Evolutionary conservation across 2,113 vertebrate species (phyloP).

Genomic region (Seriola aureovittata): DNA sequence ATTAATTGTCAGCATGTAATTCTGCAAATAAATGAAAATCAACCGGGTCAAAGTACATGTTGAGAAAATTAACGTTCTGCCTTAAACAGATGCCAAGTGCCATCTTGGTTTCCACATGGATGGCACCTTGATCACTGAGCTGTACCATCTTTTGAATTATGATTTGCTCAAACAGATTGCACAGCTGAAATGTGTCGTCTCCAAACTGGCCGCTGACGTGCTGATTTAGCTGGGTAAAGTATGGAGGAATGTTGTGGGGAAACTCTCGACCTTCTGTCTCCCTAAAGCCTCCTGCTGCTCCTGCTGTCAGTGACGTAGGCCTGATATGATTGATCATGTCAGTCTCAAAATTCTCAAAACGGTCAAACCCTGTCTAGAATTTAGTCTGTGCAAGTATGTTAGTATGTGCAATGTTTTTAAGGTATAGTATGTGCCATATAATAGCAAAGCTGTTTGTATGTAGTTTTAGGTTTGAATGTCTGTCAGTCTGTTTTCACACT

Average conservation of each 20-base stretch:
- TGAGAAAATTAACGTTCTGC: neutral
- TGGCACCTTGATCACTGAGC: conserved; percentile 33
- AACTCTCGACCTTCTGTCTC: conserved; percentile 44
- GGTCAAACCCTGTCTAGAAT: neutral
- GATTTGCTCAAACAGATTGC: conserved; percentile 42
- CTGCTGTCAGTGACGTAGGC: conserved; percentile 6
- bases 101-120: conserved; percentile 60
- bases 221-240: conserved; percentile 44
- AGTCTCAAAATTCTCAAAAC: neutral
- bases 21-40: neutral
- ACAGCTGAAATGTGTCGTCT: conserved; percentile 62
- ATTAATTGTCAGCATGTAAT: neutral
- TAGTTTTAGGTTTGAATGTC: conserved; percentile 8
- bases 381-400: neutral
- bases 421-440: neutral
- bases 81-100: conserved; percentile 39
- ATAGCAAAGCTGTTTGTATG: neutral
- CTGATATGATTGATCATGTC: neutral
- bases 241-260: conserved; percentile 8
- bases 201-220: conserved; percentile 39
- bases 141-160: conserved; percentile 30
- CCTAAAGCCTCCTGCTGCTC: conserved; percentile 23
- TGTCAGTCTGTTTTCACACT: conserved; percentile 41
- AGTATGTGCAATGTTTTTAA: neutral
- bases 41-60: conserved; percentile 5